Percentiles rank a stretch among this genome's conserved stretches.
Evolutionary conservation across 2,888 invertebrate species (phyloP).

Genomic region (Plagodis pulveraria): DNA sequence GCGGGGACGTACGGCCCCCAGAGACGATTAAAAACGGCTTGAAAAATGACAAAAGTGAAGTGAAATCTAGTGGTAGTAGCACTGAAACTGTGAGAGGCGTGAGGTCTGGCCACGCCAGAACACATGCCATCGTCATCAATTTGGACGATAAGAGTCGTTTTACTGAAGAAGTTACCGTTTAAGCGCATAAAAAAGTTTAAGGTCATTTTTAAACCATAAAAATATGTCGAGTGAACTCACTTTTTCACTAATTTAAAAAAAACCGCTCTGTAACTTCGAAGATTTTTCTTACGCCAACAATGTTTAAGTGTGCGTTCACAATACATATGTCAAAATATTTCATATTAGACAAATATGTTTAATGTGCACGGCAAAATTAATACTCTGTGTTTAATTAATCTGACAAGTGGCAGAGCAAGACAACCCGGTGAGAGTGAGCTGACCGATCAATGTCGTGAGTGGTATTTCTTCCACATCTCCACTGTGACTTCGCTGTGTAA

Average conservation of each 20-base stretch:
- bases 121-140: constrained; percentile 92
- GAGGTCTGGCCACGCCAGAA: constrained; percentile 88
- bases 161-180: constrained; percentile 93
- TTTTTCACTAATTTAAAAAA: not conserved
- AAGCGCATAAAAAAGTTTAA: constrained; percentile 41
- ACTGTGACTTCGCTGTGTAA: constrained; percentile 24
- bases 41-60: constrained; percentile 69
- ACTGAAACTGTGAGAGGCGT: constrained; percentile 70
- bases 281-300: not conserved
- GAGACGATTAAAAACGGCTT: constrained; percentile 67
- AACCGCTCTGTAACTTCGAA: not conserved
- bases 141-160: constrained; percentile 92
- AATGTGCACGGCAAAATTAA: too few relatives aligned
- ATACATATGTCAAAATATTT: not conserved
- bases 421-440: not conserved
- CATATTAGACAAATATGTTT: not conserved
- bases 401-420: not conserved
- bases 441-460: constrained; percentile 8
- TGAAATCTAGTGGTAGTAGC: constrained; percentile 68
- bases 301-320: not conserved
- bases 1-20: constrained; percentile 73
- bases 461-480: constrained; percentile 13
- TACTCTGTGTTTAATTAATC: not conserved
- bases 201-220: too few relatives aligned
- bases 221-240: too few relatives aligned